Conservation (phyloP, 2,888 invertebrate genomes). For the Drosophila nr. fundita region DNA sequence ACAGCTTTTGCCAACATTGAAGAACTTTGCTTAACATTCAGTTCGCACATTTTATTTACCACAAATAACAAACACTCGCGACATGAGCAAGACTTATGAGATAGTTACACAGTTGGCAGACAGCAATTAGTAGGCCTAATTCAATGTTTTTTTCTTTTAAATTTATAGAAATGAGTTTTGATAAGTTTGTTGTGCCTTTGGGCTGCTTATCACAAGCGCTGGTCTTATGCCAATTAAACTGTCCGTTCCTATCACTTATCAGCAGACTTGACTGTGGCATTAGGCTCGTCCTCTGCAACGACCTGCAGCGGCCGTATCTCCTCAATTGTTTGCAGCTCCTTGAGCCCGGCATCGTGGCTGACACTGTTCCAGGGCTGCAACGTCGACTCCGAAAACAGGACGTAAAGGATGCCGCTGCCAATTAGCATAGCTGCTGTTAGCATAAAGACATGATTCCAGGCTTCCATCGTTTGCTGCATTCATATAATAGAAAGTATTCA, state of each 20-base stretch:
- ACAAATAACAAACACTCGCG: conserved; percentile 7
- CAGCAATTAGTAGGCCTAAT: background rate
- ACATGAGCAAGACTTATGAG: conserved; percentile 1
- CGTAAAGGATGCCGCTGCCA: conserved; percentile 86
- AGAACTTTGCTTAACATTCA: conserved; percentile 23
- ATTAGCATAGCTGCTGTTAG: conserved; percentile 86
- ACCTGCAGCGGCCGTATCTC: conserved; percentile 55
- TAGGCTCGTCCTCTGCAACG: conserved; percentile 2
- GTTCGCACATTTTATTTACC: conserved; percentile 39
- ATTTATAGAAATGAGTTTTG: conserved; percentile 29
- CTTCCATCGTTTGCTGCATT: conserved; percentile 87
- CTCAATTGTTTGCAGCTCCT: conserved; percentile 74
- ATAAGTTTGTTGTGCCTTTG: conserved; percentile 38
- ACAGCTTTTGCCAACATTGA: conserved; percentile 18
- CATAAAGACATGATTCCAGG: conserved; percentile 88
- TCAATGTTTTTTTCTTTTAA: conserved; percentile 15
- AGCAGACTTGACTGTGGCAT: conserved; percentile 32
- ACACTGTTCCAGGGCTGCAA: conserved; percentile 87
- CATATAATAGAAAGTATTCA: conserved; percentile 19
- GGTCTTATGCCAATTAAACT: conserved; percentile 60
- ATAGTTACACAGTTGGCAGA: background rate
- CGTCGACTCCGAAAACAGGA: conserved; percentile 86
- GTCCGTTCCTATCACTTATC: conserved; percentile 43
- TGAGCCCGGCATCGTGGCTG: conserved; percentile 58
- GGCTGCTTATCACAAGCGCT: conserved; percentile 40